These are phyloP conservation scores for Plumapathes pennacea DNA, from an alignment of 92 coral and sea anemone genomes.

Conservation along the genomic window DNA sequence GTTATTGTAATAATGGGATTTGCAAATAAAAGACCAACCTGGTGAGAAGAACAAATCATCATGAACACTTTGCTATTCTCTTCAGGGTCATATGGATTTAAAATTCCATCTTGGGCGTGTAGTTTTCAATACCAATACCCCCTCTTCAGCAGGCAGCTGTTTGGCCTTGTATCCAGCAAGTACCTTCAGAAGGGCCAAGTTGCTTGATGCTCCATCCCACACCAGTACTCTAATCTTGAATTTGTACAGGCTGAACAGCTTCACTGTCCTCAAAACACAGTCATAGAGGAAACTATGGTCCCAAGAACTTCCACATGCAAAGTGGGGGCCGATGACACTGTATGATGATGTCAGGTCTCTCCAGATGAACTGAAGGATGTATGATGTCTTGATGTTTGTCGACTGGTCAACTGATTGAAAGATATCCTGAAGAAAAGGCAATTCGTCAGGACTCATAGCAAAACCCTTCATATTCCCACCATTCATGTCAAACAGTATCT, in stretches of 20 bases:
- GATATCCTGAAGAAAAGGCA: constrained; percentile 35
- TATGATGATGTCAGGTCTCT: constrained; percentile 27
- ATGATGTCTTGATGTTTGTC: not conserved
- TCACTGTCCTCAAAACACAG: constrained; percentile 11
- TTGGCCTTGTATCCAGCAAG: not conserved
- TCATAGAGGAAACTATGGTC: constrained; percentile 23
- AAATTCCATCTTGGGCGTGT: not conserved
- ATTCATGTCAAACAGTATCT: constrained; percentile 15
- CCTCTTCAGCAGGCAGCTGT: constrained; percentile 1
- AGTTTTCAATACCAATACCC: too few relatives aligned
- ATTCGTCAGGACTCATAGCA: constrained; percentile 32
- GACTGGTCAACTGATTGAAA: constrained; percentile 3
- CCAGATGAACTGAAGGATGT: constrained; percentile 29
- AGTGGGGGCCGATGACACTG: constrained; percentile 42
- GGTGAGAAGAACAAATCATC: constrained; percentile 22
- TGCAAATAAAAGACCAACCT: not conserved
- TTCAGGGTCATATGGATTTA: constrained; percentile 14
- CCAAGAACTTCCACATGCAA: constrained; percentile 29
- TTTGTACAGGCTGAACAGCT: constrained; percentile 7
- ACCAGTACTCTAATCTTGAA: constrained; percentile 9
- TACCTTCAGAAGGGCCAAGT: constrained; percentile 9
- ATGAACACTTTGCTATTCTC: not conserved
- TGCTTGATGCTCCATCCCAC: constrained; percentile 25
- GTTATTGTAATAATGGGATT: not conserved
- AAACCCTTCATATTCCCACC: constrained; percentile 22